A percentile compares a stretch with the other conserved stretches of the same genome.
phyloP scores from a whole-genome alignment of 2,113 vertebrate species.

The Odontophorus gujanensis region DNA sequence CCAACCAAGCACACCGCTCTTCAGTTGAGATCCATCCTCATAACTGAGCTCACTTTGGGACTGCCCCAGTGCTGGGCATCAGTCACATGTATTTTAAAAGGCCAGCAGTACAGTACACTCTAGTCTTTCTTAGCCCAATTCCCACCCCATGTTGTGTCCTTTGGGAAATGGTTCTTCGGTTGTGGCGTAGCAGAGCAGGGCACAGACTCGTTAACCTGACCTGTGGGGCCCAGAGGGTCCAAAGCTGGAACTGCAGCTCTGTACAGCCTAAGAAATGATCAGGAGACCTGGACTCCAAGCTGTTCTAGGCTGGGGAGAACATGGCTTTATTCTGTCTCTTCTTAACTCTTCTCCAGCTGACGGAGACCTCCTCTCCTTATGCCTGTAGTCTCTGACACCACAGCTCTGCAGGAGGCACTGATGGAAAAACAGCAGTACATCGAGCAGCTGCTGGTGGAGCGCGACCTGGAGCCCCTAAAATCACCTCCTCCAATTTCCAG shows the following conservation, averaged over 20 bases:
- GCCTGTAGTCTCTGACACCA: constrained; percentile 97
- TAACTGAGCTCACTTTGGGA: background rate
- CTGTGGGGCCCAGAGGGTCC: background rate
- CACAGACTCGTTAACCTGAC: background rate
- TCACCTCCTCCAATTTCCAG: constrained; percentile 63
- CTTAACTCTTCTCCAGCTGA: constrained; percentile 81
- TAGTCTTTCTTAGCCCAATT: background rate
- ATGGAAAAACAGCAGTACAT: constrained; percentile 99
- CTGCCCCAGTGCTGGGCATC: background rate
- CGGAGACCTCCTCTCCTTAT: constrained; percentile 95
- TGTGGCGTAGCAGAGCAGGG: background rate
- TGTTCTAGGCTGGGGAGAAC: background rate
- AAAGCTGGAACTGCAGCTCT: constrained; percentile 7
- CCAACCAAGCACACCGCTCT: background rate
- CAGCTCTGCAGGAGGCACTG: constrained; percentile 94
- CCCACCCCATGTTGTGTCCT: background rate
- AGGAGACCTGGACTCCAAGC: background rate
- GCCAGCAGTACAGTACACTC: background rate
- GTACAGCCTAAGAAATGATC: background rate
- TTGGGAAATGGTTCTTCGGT: background rate
- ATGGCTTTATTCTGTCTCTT: background rate
- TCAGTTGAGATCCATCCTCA: background rate
- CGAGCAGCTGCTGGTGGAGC: constrained; percentile 95
- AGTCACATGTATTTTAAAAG: background rate
- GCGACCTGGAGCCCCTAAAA: constrained; percentile 85